Evolutionary conservation across 2,797 vertebrate species (phyloP), one percentile per base, ranked within the genome.

Genomic region (Kryptolebias ocellatus): DNA sequence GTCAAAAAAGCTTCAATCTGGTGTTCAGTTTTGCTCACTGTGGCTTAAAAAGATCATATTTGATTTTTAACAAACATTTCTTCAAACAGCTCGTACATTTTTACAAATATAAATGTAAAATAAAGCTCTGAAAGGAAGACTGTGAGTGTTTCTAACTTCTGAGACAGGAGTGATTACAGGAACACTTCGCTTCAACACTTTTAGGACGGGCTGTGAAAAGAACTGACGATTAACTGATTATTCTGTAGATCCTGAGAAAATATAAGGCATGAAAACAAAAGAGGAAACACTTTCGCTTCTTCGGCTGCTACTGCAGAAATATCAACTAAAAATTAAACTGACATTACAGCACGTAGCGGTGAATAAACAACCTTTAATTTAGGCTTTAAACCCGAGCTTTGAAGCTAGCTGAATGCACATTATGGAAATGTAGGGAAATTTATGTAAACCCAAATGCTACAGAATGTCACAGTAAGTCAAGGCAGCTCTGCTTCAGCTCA

Each of bases 361-460:
- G 45, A 12, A 47, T 5, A 64, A 51, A 51, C 18, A 44, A 18
- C 52, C 29, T 53, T 31, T 54, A 34, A 51, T 50, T 60, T 17
- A 14, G 27, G 39, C 55, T 59, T n/a, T 4, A 4, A 49, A 37
- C 29, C 55, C 42, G 16, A 51, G 27, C 24, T 44, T 18, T 27
- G 20, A 34, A 49, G 59, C 56, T 62, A 52, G 53, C n/a, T 49
- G 8, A 53, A 31, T 27, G 28, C 34, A 45, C 24, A 77, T 71
- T 83, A 83, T 74, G 66, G 31, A 78, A 76, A 80, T 84, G 0
- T 34, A 77, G 78, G 63, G 17, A 83, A 57, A 80, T 78, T 56
- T 67, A 74, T 73, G 53, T 24, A 76, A 79, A 83, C 17, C 60
- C 37, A 67, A 66, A 78, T 60, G 59, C 62, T 53, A 12, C 46